Evolutionary conservation across 2,113 vertebrate species (phyloP).

Genomic region (Fulmarus glacialis): DNA sequence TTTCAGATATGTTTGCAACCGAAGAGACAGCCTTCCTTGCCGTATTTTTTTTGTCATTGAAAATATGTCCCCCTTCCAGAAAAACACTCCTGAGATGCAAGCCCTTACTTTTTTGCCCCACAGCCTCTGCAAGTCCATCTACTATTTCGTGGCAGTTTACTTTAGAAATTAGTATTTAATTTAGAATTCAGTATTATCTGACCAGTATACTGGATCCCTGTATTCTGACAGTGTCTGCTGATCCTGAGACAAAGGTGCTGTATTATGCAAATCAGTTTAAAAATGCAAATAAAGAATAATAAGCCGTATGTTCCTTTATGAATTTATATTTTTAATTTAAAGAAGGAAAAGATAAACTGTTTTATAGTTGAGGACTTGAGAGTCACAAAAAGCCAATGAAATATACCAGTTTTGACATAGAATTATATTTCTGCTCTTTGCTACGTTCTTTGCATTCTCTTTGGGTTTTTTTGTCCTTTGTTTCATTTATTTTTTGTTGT

Average conservation of each 20-base stretch:
- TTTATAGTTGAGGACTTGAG: background rate
- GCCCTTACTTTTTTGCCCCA: background rate
- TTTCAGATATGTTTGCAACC: background rate
- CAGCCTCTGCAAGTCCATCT: background rate
- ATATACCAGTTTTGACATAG: background rate
- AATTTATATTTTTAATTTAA: background rate
- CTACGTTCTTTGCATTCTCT: background rate
- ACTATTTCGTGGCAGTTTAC: background rate
- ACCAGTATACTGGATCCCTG: background rate
- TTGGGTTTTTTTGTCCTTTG: background rate
- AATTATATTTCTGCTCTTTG: background rate
- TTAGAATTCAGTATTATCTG: background rate
- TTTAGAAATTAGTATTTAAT: background rate
- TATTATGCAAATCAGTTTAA: background rate
- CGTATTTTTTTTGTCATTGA: background rate
- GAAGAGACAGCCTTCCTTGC: background rate
- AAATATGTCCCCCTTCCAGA: background rate
- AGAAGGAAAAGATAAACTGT: background rate
- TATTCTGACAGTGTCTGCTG: background rate
- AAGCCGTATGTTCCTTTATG: background rate
- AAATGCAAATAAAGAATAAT: background rate
- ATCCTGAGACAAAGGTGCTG: background rate
- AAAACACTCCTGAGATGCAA: background rate
- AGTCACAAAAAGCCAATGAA: background rate
- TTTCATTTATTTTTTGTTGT: background rate